phyloP scores from a whole-genome alignment of 2,797 vertebrate genomes.

The Lagorchestes hirsutus region DNA sequence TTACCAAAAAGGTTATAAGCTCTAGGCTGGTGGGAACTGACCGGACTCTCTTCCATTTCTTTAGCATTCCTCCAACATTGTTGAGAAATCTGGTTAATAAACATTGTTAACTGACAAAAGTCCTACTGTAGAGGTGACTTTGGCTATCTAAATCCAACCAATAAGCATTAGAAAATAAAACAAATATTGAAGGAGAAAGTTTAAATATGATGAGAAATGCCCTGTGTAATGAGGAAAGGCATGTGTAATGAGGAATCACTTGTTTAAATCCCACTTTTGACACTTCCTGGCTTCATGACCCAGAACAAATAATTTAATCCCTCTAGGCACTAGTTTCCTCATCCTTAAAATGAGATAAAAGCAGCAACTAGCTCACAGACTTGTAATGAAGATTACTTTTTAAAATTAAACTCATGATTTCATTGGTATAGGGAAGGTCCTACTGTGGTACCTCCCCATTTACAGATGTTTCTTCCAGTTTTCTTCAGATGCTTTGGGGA shows the following conservation, averaged over 20 bases:
- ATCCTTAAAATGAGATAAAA: constrained; percentile 21
- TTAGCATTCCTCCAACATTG: not conserved
- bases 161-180: constrained; percentile 19
- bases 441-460: not conserved
- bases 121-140: not conserved
- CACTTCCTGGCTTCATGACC: constrained; percentile 4
- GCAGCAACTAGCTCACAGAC: not conserved
- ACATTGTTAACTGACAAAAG: not conserved
- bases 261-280: not conserved
- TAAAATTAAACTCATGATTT: not conserved
- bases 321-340: not conserved
- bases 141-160: constrained; percentile 5
- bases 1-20: constrained; percentile 27
- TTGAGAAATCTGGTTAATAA: not conserved
- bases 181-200: not conserved
- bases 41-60: not conserved
- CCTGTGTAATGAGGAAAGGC: not conserved
- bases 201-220: not conserved
- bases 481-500: constrained; percentile 26
- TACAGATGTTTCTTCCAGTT: not conserved
- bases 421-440: not conserved
- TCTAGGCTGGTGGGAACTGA: not conserved
- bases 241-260: not conserved
- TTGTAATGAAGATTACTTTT: not conserved
- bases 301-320: constrained; percentile 25